Conservation (phyloP, 2,113 vertebrate species). For the Seriola quinqueradiata region DNA sequence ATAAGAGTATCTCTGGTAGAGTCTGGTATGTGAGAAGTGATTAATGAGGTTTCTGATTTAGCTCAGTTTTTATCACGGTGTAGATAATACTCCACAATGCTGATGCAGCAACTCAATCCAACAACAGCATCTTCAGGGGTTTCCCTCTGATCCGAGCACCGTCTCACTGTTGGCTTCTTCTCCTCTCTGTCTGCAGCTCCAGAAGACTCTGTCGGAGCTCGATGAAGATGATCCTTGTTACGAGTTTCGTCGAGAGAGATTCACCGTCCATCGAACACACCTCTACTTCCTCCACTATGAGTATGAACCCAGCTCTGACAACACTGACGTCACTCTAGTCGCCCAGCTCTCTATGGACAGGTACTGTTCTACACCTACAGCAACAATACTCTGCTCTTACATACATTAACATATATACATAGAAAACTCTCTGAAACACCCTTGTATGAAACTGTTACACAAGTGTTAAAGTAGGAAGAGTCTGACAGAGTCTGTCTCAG, state of each 20-base stretch:
- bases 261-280: conserved; percentile 97
- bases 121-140: not conserved
- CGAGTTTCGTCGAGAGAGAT: conserved; percentile 95
- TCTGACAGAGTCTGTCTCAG: no score
- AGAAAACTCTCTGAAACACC: no score
- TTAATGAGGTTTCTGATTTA: not conserved
- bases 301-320: conserved; percentile 88
- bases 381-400: not conserved
- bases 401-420: not conserved
- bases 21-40: not conserved
- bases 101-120: not conserved
- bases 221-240: conserved; percentile 98
- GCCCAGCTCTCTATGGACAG: conserved; percentile 99
- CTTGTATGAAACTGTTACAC: no score
- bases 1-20: not conserved
- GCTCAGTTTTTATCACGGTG: not conserved
- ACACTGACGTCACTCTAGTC: conserved; percentile 94
- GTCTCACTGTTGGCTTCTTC: not conserved
- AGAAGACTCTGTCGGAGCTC: conserved; percentile 95
- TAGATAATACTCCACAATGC: not conserved
- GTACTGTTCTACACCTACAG: conserved; percentile 69
- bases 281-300: conserved; percentile 98
- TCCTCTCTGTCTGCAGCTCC: conserved; percentile 87
- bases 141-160: not conserved
- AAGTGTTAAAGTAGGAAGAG: no score